Base-by-base conservation (phyloP, 2,113 vertebrate species). In the Ailurus styani region DNA sequence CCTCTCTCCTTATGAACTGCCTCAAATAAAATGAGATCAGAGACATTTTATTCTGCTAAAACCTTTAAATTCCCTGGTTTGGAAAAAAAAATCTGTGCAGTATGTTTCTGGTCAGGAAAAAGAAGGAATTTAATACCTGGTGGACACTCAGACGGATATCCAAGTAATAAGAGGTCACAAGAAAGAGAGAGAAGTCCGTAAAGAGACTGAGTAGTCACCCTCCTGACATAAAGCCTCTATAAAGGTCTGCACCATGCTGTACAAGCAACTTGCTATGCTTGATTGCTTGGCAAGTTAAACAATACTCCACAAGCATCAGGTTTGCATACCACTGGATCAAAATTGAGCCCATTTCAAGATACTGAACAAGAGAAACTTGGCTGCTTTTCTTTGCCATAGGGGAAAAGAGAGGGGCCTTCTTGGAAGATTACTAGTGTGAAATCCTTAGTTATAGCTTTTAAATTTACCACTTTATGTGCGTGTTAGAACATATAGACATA, bases 341-440 rank as follows among this genome's bases (percentile, higher is more conserved):
- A 98, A 95, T 0, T 82, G 94, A 98, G 95, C 96, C 97, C 97
- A 55, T 66, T 97, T 88, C 93, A 97, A 81, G 98, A 96, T 95
- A 82, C 52, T 40, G 91, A 97, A 86, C 91, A 93, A 96, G 96
- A 96, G 89, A 98, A 98, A 34, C 97, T 97, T 98, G 97, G 96
- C 96, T 96, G 96, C 85, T 92, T 98, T 98, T 97, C 97, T 98
- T 98, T 97, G 96, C 97, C 98, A 91, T 87, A 72, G 90, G 95
- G 96, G 84, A 97, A 98, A 98, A 98, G 70, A 97, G 97, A 98
- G 96, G 95, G 95, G 88, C 91, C 94, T 97, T 97, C 95, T 97
- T 52, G 95, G 96, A 97, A 97, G 95, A 95, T 97, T 98, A 98
- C 82, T 98, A 96, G 97, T 98, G 91, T 97, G 88, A 98, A 98